Percentiles rank a stretch among this genome's conserved stretches.
Conservation (phyloP, 2,888 invertebrate species). For the Brenthis ino region DNA sequence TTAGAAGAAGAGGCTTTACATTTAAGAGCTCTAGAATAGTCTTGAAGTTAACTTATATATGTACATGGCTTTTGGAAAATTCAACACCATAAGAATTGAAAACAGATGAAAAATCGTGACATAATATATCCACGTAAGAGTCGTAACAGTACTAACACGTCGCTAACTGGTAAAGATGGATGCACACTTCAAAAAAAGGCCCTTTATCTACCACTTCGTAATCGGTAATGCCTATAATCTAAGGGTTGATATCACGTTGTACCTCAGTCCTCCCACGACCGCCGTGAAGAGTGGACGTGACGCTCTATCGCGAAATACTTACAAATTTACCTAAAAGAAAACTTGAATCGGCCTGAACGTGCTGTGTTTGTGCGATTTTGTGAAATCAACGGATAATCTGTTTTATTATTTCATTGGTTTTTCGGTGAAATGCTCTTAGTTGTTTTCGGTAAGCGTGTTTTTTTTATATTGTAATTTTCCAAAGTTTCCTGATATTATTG, state of each 20-base stretch:
- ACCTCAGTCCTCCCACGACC: slow-evolving; percentile 42
- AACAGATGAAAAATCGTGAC: no score
- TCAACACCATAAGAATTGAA: no score
- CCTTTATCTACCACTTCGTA: slow-evolving; percentile 26
- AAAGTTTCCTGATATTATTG: no score
- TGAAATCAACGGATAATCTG: slow-evolving; percentile 24
- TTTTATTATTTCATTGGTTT: slow-evolving; percentile 20
- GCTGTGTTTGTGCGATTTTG: slow-evolving; percentile 34
- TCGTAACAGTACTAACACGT: no score
- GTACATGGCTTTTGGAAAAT: no score
- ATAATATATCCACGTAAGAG: no score
- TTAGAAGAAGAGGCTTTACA: no score
- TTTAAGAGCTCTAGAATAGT: no score
- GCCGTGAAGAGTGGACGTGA: slow-evolving; percentile 38
- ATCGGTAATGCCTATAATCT: slow-evolving; percentile 38
- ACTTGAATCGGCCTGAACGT: slow-evolving; percentile 35
- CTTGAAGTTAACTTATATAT: no score
- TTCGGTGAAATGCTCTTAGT: not conserved
- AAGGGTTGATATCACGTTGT: slow-evolving; percentile 44
- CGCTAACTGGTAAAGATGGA: not conserved
- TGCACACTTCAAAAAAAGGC: not conserved
- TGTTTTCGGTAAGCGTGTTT: no score
- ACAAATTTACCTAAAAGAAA: slow-evolving; percentile 25
- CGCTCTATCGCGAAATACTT: slow-evolving; percentile 38
- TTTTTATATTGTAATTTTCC: no score